Percentiles rank a stretch among this genome's conserved stretches.
Evolutionary conservation across 2,888 invertebrate genomes (phyloP).

Genomic region (Tortricodes alternella): DNA sequence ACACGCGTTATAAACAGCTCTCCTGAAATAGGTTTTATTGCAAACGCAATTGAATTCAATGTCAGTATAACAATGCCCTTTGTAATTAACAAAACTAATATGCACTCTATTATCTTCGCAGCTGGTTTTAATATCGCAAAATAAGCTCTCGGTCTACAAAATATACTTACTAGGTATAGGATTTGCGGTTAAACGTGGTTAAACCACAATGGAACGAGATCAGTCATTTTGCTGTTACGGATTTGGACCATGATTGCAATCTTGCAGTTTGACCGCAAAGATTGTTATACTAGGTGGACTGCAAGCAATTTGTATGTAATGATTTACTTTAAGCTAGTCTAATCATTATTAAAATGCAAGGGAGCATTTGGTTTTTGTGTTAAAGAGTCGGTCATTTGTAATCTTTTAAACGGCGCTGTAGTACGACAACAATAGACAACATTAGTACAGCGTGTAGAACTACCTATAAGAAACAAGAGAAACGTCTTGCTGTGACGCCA

Average conservation of each 20-base stretch:
- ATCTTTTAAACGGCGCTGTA: constrained; percentile 1
- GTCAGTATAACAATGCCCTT: constrained; percentile 61
- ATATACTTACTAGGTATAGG: constrained; percentile 44
- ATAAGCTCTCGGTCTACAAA: constrained; percentile 42
- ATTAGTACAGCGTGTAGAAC: constrained; percentile 52
- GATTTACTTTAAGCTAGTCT: constrained; percentile 1
- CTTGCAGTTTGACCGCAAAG: constrained; percentile 33
- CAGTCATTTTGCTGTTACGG: constrained; percentile 38
- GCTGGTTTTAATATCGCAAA: constrained; percentile 52
- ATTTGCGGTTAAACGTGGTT: constrained; percentile 63
- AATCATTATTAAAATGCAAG: constrained; percentile 2
- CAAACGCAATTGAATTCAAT: constrained; percentile 62
- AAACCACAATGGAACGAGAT: constrained; percentile 48
- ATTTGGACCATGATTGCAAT: constrained; percentile 38
- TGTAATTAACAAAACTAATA: constrained; percentile 49
- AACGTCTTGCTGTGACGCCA: constrained; percentile 53
- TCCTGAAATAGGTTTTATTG: constrained; percentile 27
- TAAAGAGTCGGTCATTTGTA: constrained; percentile 25
- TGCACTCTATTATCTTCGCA: constrained; percentile 50
- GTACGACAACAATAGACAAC: constrained; percentile 46
- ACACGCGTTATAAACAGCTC: constrained; percentile 60
- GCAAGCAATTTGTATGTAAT: constrained; percentile 1
- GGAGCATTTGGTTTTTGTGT: background rate
- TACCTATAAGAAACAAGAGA: constrained; percentile 61
- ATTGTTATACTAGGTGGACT: constrained; percentile 9